Evolutionary conservation across 2,113 vertebrate species (phyloP).

Genomic region (Platanista minor): DNA sequence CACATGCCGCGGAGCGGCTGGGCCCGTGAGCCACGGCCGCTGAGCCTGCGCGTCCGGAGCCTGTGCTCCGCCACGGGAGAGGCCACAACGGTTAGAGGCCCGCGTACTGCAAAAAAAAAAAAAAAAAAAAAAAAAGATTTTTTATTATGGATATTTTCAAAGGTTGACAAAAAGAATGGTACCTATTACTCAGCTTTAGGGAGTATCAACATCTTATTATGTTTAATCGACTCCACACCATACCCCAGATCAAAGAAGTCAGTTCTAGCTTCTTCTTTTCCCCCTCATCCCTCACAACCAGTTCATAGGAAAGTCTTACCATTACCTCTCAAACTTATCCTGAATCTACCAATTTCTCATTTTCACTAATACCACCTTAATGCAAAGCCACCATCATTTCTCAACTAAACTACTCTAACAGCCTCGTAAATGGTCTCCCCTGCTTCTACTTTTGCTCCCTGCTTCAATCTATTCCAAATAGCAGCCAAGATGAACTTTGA

Average conservation of each 20-base stretch:
- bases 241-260: neutral
- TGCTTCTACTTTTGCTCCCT: neutral
- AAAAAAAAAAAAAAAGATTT: no score
- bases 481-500: neutral
- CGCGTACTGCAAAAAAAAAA: no score
- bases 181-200: neutral
- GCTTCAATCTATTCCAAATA: neutral
- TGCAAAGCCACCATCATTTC: neutral
- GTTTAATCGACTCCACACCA: neutral
- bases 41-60: no score
- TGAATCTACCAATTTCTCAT: neutral
- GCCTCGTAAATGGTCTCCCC: neutral
- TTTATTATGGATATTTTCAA: neutral
- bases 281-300: neutral
- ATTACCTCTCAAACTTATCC: neutral
- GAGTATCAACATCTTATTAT: neutral
- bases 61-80: no score
- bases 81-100: no score
- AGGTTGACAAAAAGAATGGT: neutral
- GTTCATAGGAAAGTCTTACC: neutral
- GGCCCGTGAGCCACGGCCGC: no score
- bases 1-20: no score
- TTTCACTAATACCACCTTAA: neutral
- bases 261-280: neutral
- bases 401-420: neutral